Evolutionary conservation across 2,113 vertebrate genomes (phyloP), one percentile per base, ranked within the genome.

Genomic region (Meleagris gallopavo): DNA sequence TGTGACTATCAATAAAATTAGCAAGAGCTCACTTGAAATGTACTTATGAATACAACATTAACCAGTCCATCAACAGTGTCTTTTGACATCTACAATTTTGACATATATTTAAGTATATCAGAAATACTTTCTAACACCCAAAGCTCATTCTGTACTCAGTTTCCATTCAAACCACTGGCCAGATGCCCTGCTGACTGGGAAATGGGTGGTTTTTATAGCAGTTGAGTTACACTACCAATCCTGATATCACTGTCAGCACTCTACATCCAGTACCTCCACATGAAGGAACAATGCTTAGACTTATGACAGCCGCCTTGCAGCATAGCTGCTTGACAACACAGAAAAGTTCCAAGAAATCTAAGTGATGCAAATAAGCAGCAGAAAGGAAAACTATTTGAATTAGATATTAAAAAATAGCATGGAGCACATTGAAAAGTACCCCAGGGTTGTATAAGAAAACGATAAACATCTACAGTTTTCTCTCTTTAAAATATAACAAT

Each of bases 181-280:
- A 10, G 41, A 38, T 27, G 75, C 70, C 58, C 70, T 48, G 45
- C 45, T 64, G 74, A 24, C 19, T 18, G 20, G 24, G 52, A 40
- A 66, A 40, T 24, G 18, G 30, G 15, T 30, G 11, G 21, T 41
- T 84, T 45, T 76, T 75, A 67, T 32, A 72, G 69, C 17, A 16
- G 48, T 29, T 22, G 1, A 18, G 29, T 57, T 62, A 24, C 40
- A 0, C 57, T 7, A 24, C 13, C 40, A 6, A 34, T 45, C 24
- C 2, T 30, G 2, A 7, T 18, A 3, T 19, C 45, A 10, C 41
- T 65, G 2, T 19, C 5, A 1, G 45, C 43, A 1, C 62, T 48
- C 19, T 34, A 1, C 11, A 14, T 25, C n/a, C 34, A 15, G 6
- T 18, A 54, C 9, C 32, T 18, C 34, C 54, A 64, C 36, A 43